Conservation (phyloP, 2,888 invertebrate genomes). For the Arge pagana region DNA sequence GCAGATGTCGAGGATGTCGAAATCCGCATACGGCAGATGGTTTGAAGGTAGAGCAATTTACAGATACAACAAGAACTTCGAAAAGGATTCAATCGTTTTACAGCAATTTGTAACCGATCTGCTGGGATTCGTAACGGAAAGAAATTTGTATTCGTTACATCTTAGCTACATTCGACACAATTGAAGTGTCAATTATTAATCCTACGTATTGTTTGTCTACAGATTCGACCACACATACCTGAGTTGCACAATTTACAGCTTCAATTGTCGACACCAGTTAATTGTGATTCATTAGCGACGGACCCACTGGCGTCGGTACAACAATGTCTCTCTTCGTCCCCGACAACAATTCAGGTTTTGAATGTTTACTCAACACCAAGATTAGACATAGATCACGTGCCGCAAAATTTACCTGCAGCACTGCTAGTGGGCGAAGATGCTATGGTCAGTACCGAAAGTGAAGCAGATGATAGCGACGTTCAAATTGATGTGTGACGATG, state of each 20-base stretch:
- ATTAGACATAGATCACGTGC: conserved; percentile 55
- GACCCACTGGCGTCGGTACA: conserved; percentile 52
- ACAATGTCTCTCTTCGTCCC: conserved; percentile 53
- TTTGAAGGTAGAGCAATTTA: conserved; percentile 66
- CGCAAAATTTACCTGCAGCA: conserved; percentile 56
- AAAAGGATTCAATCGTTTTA: too few relatives aligned
- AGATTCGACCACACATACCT: conserved; percentile 72
- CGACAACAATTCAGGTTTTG: conserved; percentile 56
- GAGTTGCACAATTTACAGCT: conserved; percentile 68
- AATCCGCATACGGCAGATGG: conserved; percentile 87
- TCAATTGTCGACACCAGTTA: conserved; percentile 53
- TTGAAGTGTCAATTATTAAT: too few relatives aligned
- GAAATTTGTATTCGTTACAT: conserved; percentile 12
- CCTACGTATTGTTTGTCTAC: conserved; percentile 47
- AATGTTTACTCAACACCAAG: conserved; percentile 56
- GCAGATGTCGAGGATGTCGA: conserved; percentile 90
- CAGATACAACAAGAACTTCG: background rate
- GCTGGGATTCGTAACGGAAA: background rate
- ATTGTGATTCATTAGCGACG: conserved; percentile 45
- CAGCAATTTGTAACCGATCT: conserved; percentile 7
- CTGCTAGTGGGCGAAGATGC: conserved; percentile 57
- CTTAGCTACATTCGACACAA: too few relatives aligned
- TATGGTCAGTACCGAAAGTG: conserved; percentile 56
- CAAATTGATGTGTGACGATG: conserved; percentile 57
- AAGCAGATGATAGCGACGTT: conserved; percentile 57